A percentile compares a stretch with the other conserved stretches of the same genome.
phyloP scores from a whole-genome alignment of 2,113 vertebrate genomes.

The Morone saxatilis region DNA sequence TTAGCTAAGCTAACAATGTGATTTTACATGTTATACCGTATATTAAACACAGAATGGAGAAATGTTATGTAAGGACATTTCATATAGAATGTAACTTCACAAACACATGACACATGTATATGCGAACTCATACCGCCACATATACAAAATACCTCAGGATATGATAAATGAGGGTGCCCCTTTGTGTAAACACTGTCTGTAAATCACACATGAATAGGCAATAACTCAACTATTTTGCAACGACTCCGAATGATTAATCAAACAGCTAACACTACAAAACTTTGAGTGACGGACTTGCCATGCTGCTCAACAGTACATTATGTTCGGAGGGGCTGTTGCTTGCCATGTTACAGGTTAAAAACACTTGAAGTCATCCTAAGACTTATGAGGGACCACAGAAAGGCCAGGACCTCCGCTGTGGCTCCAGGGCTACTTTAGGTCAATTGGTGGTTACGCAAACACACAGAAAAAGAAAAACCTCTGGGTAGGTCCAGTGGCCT shows the following conservation, averaged over 20 bases:
- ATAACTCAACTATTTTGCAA: slow-evolving; percentile 30
- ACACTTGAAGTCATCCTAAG: slow-evolving; percentile 20
- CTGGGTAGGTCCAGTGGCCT: slow-evolving; percentile 28
- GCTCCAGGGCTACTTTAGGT: slow-evolving; percentile 56
- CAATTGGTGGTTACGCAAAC: slow-evolving; percentile 70
- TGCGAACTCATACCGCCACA: not conserved
- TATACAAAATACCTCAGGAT: not conserved
- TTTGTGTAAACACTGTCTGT: slow-evolving; percentile 18
- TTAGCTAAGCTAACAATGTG: slow-evolving; percentile 17
- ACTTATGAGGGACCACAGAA: slow-evolving; percentile 17
- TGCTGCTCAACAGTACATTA: slow-evolving; percentile 7
- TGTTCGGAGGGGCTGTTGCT: slow-evolving; percentile 3
- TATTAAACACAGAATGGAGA: not conserved
- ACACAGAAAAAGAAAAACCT: slow-evolving; percentile 44
- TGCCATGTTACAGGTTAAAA: slow-evolving; percentile 53
- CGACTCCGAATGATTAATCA: slow-evolving; percentile 21
- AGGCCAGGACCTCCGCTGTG: slow-evolving; percentile 30
- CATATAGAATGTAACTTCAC: not conserved
- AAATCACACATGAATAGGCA: slow-evolving; percentile 22
- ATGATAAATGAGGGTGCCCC: slow-evolving; percentile 36
- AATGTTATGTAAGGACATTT: not conserved
- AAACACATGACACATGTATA: not conserved
- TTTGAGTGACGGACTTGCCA: not conserved
- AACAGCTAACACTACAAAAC: slow-evolving; percentile 15
- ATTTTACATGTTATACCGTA: not conserved